Conservation (phyloP, 2,888 invertebrate species). For the Petrolisthes cinctipes region DNA sequence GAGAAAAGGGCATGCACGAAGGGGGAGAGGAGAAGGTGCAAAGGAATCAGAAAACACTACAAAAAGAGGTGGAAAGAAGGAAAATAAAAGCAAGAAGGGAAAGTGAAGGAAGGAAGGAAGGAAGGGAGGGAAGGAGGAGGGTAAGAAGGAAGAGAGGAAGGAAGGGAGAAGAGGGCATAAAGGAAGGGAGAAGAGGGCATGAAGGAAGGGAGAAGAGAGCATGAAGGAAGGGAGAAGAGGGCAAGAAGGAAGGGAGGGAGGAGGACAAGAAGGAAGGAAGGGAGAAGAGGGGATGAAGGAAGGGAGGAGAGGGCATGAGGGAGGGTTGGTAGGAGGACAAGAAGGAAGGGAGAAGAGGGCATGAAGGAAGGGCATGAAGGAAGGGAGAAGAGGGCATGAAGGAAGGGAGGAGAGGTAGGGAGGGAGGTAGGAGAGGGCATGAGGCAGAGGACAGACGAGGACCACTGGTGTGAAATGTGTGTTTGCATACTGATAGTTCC, state of each 20-base stretch:
- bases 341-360: background rate
- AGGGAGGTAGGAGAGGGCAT: background rate
- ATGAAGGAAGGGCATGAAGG: background rate
- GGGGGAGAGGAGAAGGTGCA: too few species aligned
- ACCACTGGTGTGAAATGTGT: slow-evolving; percentile 30
- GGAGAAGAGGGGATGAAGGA: background rate
- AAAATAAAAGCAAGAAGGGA: too few species aligned
- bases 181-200: too few species aligned
- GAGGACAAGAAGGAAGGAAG: background rate
- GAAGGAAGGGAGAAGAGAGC: background rate
- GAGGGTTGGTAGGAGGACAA: background rate
- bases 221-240: background rate
- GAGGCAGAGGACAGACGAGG: background rate
- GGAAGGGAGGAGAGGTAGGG: too few species aligned
- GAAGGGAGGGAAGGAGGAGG: too few species aligned
- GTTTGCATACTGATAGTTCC: slow-evolving; percentile 11
- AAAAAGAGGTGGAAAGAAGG: too few species aligned
- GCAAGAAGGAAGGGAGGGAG: background rate
- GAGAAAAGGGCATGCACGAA: too few species aligned
- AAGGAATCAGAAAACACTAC: too few species aligned
- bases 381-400: too few species aligned
- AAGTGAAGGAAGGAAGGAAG: too few species aligned
- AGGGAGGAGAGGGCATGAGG: background rate
- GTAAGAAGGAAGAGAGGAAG: too few species aligned
- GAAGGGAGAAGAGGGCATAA: too few species aligned